Conservation (phyloP, 2,797 vertebrate genomes). For the Florisuga fusca region DNA sequence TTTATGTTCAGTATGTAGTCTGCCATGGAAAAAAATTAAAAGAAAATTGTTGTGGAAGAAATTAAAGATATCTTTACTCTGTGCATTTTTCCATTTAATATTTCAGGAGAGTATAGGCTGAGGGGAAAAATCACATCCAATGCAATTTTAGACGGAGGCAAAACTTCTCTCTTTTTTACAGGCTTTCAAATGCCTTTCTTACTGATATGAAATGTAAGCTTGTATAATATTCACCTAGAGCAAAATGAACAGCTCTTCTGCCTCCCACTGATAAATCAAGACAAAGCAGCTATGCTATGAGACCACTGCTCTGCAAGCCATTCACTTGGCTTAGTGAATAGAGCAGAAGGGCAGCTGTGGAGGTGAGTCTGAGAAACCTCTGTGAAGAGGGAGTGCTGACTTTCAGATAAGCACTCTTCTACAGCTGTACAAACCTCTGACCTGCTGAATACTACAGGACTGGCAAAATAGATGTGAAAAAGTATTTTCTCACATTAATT, state of each 20-base stretch:
- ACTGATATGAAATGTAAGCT: background rate
- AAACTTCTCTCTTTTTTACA: background rate
- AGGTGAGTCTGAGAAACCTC: background rate
- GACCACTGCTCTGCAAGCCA: background rate
- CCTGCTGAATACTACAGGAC: background rate
- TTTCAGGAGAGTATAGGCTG: background rate
- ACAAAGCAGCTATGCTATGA: background rate
- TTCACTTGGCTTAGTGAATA: background rate
- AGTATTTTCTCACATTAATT: background rate
- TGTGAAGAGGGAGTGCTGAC: background rate
- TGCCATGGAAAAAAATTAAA: background rate
- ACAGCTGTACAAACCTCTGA: background rate
- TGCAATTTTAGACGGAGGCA: background rate
- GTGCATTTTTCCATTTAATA: background rate
- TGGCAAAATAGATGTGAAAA: background rate
- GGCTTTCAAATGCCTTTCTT: background rate
- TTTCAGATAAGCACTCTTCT: background rate
- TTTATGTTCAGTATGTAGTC: background rate
- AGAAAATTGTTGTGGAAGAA: background rate
- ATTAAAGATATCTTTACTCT: background rate
- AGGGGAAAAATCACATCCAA: background rate
- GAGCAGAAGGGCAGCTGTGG: rapidly evolving
- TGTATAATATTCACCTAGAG: background rate
- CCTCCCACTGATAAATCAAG: background rate
- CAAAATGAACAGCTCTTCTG: background rate